Evolutionary conservation across 92 coral and sea anemone species (phyloP), one percentile per base, ranked within the genome.

Genomic region (Epizoanthus rinbou): DNA sequence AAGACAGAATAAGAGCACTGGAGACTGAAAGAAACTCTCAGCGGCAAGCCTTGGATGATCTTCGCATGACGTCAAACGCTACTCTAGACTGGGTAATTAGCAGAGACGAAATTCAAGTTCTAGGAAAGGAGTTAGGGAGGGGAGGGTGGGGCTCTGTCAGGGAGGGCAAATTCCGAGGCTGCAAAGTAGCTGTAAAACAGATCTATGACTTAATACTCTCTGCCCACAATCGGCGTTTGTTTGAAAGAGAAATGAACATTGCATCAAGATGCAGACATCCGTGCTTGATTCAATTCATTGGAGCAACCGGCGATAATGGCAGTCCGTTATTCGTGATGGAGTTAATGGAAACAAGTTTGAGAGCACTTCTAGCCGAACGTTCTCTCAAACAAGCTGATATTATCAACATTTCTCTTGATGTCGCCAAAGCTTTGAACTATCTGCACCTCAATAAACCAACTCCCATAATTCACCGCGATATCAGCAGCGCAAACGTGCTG

Each of bases 241-340:
- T 94, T 88, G 95, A 89, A 31, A 85, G 98, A 74, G 98, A 94
- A 54, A 94, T 94, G 98, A 88, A 83, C 81, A 94, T 94, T 25
- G 98, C 98, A 10, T 81, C 98, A 23, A 87, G 92, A 17, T 90
- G 95, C 69, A 90, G 98, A 15, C 98, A 94, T 79, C 98, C 98
- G 21, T 92, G 90, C 70, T 69, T 94, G 25, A 64, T 93, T 13
- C 98, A 93, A 85, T 93, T 93, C 64, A 93, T 93, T 31, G 98
- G 95, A 13, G 98, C 95, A 33, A 94, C 98, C 18, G 88, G 84
- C 74, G 98, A 94, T 56, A 87, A 88, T 5, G 86, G 65, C 28
- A 85, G 83, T 80, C 92, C 95, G 16, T 56, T 94, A 24, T 89
- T 94, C 60, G 92, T 94, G 45, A 92, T 91, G 3, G 98, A 94